A percentile compares a stretch with the other conserved stretches of the same genome.
These are phyloP conservation scores for Drosophila buzzatii DNA, from an alignment of 2,888 invertebrate species.

Conservation along the genomic window DNA sequence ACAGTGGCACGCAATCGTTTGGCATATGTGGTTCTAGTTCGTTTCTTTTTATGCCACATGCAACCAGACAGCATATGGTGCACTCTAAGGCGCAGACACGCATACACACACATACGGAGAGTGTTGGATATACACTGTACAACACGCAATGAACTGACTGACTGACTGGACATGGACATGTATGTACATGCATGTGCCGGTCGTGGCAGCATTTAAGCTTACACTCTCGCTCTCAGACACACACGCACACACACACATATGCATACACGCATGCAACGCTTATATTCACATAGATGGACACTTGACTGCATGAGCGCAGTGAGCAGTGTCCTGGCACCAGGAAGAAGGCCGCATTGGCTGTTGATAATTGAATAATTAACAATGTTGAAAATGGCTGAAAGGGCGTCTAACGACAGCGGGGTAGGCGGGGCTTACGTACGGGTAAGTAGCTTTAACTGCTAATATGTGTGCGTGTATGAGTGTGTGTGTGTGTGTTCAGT, in stretches of 20 bases:
- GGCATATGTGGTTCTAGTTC: slow-evolving; percentile 48
- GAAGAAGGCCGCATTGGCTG: slow-evolving; percentile 58
- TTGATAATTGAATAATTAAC: slow-evolving; percentile 82
- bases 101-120: not conserved
- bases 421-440: not conserved
- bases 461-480: slow-evolving; percentile 18
- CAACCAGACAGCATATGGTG: slow-evolving; percentile 75
- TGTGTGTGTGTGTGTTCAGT: slow-evolving; percentile 26
- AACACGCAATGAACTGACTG: slow-evolving; percentile 64
- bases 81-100: slow-evolving; percentile 32
- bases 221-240: slow-evolving; percentile 14
- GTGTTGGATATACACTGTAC: slow-evolving; percentile 40
- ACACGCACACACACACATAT: slow-evolving; percentile 1
- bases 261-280: not conserved
- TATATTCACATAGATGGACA: slow-evolving; percentile 47
- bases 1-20: slow-evolving; percentile 54
- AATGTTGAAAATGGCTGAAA: slow-evolving; percentile 71
- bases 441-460: slow-evolving; percentile 11
- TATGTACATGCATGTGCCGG: slow-evolving; percentile 30
- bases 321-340: slow-evolving; percentile 15
- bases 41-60: slow-evolving; percentile 68
- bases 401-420: slow-evolving; percentile 44
- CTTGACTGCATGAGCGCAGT: slow-evolving; percentile 24
- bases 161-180: slow-evolving; percentile 55
- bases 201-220: slow-evolving; percentile 22